phyloP scores from a whole-genome alignment of 2,113 vertebrate species.

The Circaetus gallicus region DNA sequence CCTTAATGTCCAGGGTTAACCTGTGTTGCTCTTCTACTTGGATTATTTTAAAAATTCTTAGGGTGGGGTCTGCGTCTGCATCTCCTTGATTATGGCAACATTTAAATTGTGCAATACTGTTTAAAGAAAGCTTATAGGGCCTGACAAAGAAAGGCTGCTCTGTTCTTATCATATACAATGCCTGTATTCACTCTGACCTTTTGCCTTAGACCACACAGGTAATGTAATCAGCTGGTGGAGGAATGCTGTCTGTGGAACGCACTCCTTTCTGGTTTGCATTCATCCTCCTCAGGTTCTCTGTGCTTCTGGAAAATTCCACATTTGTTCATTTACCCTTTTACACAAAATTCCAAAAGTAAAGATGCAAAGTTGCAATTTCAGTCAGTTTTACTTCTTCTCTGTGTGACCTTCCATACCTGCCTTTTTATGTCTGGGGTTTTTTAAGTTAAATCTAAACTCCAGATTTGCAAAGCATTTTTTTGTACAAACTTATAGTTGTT shows the following conservation, averaged over 20 bases:
- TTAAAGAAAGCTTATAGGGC: not conserved
- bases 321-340: not conserved
- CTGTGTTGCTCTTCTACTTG: not conserved
- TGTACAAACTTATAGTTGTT: not conserved
- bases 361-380: not conserved
- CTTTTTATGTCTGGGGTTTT: not conserved
- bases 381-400: not conserved
- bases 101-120: not conserved
- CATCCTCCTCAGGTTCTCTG: not conserved
- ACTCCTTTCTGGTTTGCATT: not conserved
- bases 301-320: not conserved
- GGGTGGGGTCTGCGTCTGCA: not conserved
- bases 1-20: not conserved
- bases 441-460: not conserved
- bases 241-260: not conserved
- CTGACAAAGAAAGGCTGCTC: slow-evolving; percentile 28
- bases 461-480: not conserved
- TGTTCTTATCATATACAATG: slow-evolving; percentile 19
- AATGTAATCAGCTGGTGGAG: not conserved
- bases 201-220: slow-evolving; percentile 36
- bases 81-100: not conserved
- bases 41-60: not conserved
- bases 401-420: not conserved
- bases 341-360: not conserved
- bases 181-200: slow-evolving; percentile 17